phyloP scores from a whole-genome alignment of 2,888 invertebrate species.

The Deroplatys truncata region DNA sequence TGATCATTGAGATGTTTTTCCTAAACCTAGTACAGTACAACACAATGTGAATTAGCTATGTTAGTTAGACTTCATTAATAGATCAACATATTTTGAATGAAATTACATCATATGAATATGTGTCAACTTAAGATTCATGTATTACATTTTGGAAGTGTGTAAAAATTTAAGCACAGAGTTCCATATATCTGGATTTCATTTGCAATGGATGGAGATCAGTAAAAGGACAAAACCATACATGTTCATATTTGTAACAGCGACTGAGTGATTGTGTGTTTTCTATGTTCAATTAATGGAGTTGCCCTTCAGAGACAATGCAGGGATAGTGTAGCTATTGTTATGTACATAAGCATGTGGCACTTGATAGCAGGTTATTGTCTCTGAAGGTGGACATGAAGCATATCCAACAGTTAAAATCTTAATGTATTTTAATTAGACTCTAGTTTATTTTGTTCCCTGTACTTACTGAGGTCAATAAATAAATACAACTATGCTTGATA shows the following conservation, averaged over 20 bases:
- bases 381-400: constrained; percentile 4
- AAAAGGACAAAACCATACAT: neutral
- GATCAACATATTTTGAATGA: neutral
- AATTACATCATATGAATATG: neutral
- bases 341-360: neutral
- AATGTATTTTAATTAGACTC: neutral
- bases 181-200: neutral
- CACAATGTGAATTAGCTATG: neutral
- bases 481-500: neutral
- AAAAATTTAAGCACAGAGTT: neutral
- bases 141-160: neutral
- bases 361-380: neutral
- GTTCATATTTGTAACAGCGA: neutral
- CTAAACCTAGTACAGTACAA: neutral
- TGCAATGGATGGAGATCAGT: neutral
- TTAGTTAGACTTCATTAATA: neutral
- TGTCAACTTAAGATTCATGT: neutral
- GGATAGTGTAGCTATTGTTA: neutral
- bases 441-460: constrained; percentile 13
- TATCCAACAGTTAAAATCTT: neutral
- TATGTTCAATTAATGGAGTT: neutral
- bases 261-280: neutral
- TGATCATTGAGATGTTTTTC: neutral
- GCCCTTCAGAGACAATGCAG: neutral
- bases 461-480: constrained; percentile 20